Evolutionary conservation across 2,797 vertebrate genomes (phyloP).

Genomic region (Limosa lapponica): DNA sequence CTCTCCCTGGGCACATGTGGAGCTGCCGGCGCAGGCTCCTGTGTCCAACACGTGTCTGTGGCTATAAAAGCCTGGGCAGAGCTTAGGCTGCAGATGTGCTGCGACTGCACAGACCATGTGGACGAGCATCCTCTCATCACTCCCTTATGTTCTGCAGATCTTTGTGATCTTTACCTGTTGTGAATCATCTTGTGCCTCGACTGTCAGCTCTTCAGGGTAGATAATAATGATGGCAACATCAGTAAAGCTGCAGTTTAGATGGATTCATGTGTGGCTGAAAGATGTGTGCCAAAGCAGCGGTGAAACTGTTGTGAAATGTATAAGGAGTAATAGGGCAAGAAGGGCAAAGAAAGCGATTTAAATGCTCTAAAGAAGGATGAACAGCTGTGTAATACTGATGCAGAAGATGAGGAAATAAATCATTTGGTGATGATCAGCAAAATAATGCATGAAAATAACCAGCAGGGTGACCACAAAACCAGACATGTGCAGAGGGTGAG

Average conservation of each 20-base stretch:
- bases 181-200: not conserved
- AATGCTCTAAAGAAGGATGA: not conserved
- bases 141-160: not conserved
- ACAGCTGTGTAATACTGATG: not conserved
- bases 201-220: not conserved
- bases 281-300: not conserved
- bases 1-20: rapidly evolving
- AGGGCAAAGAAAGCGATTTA: not conserved
- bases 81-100: not conserved
- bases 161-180: not conserved
- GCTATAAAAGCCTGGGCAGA: not conserved
- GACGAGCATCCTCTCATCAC: not conserved
- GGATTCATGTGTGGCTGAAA: not conserved
- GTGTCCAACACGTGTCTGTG: not conserved
- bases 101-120: not conserved
- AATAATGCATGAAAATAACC: conserved; percentile 19
- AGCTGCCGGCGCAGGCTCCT: rapidly evolving
- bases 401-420: not conserved
- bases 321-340: not conserved
- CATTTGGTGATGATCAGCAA: conserved; percentile 22
- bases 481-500: not conserved
- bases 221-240: not conserved
- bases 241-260: not conserved
- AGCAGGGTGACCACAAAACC: not conserved
- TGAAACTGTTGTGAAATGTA: not conserved